Evolutionary conservation across 2,797 vertebrate genomes (phyloP), one percentile per base, ranked within the genome.

Genomic region (Vireo griseus): DNA sequence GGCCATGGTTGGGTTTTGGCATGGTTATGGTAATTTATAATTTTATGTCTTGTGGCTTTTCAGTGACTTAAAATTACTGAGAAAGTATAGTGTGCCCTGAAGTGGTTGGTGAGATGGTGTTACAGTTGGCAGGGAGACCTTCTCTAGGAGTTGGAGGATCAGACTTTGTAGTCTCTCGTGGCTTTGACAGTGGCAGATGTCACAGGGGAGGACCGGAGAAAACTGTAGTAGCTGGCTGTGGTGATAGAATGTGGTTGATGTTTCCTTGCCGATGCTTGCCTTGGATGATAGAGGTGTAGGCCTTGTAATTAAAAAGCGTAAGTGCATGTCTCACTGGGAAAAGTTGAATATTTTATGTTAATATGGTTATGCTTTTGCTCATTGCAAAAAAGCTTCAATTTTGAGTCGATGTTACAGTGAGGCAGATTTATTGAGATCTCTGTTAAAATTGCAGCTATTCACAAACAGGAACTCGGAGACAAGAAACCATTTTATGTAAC

Each of bases 401-500:
- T 44, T 78, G 26, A 37, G 16, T 63, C 31, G 55, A 3, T 67
- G 28, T 69, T 90, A 17, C 6, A 37, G 47, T 54, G 52, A 66
- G 54, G 39, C 35, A n/a, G 24, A 48, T 92, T 69, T 65, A 39
- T 55, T 90, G 19, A 45, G 33, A 48, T 84, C 16, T 86, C 21
- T 88, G 33, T 86, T 90, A 66, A 74, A 71, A 87, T 79, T 65
- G 67, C n/a, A 88, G 35, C 48, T 74, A 18, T 62, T 84, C 40
- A 69, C 26, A 50, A 77, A 55, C 45, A 92, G 33, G 76, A 74
- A 18, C 57, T 88, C 29, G 13, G 69, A 88, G 68, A 28, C 48
- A 92, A 92, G 33, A 83, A 92, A 63, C 74, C 6, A 58, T 78
- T 95, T 94, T 84, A 81, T 48, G 13, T 84, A 86, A 88, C 51